phyloP scores from a whole-genome alignment of 2,797 vertebrate species.

The Varecia variegata region DNA sequence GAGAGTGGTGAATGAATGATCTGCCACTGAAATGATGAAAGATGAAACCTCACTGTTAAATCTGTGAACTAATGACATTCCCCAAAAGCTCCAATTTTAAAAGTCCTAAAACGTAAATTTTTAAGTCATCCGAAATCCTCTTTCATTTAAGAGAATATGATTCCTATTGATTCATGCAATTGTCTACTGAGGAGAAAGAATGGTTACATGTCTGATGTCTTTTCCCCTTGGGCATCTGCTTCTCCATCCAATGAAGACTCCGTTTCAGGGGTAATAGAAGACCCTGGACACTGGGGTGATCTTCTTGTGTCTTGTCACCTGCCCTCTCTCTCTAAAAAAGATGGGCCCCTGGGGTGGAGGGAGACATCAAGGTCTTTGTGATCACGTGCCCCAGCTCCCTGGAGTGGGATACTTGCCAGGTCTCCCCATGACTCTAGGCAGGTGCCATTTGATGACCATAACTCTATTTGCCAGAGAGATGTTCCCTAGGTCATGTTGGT shows the following conservation, averaged over 20 bases:
- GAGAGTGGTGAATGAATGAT: background rate
- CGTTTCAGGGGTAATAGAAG: background rate
- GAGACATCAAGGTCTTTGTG: background rate
- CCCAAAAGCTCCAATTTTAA: background rate
- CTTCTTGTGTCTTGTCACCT: background rate
- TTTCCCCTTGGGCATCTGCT: background rate
- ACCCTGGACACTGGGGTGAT: background rate
- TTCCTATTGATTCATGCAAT: background rate
- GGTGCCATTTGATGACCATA: background rate
- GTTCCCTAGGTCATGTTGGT: background rate
- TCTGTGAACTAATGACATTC: background rate
- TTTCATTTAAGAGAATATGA: background rate
- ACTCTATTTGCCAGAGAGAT: slow-evolving; percentile 73
- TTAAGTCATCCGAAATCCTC: background rate
- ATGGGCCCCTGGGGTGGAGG: background rate
- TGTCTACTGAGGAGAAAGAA: background rate
- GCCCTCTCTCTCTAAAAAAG: background rate
- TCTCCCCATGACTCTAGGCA: background rate
- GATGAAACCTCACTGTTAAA: background rate
- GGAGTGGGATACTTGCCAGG: background rate
- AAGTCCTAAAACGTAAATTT: background rate
- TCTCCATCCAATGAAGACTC: background rate
- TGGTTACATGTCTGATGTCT: background rate
- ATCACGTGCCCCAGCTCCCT: background rate
- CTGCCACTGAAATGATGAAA: background rate